Percentiles rank a stretch among this genome's conserved stretches.
Evolutionary conservation across 2,797 vertebrate genomes (phyloP).

Genomic region (Chelmon rostratus): DNA sequence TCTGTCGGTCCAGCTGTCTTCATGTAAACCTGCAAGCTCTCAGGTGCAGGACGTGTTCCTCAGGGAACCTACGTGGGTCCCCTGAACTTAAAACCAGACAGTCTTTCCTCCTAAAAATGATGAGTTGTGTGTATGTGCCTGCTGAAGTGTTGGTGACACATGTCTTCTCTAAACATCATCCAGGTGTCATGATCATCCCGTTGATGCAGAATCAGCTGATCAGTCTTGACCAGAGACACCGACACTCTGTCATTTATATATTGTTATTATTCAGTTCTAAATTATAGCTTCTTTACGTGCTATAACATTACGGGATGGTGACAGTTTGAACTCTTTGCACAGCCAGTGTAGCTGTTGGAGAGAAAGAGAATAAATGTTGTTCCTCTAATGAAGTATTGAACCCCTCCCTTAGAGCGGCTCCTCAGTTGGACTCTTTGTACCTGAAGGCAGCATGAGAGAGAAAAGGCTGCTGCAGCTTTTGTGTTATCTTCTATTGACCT

Average conservation of each 20-base stretch:
- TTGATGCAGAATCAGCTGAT: no score
- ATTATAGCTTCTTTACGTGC: no score
- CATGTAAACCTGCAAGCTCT: neutral
- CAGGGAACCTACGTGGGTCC: neutral
- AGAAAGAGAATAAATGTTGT: neutral
- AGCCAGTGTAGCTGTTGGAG: neutral
- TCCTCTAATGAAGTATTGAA: conserved; percentile 39
- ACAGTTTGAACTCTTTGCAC: no score
- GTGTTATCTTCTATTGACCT: conserved; percentile 69
- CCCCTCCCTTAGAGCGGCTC: conserved; percentile 22
- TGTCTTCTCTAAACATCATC: no score
- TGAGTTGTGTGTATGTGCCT: neutral
- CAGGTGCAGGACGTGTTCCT: conserved; percentile 14
- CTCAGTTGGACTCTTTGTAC: conserved; percentile 19
- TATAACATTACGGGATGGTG: no score
- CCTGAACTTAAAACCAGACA: neutral
- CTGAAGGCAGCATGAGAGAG: conserved; percentile 45
- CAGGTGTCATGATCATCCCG: no score
- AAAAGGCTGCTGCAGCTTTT: conserved; percentile 50
- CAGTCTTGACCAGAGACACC: no score
- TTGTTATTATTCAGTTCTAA: no score
- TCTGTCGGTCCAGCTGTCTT: neutral
- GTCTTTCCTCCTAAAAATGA: no score
- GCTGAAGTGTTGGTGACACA: neutral
- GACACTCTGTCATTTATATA: no score